Conservation (phyloP, 2,113 vertebrate species). For the Paradoxurus hermaphroditus region DNA sequence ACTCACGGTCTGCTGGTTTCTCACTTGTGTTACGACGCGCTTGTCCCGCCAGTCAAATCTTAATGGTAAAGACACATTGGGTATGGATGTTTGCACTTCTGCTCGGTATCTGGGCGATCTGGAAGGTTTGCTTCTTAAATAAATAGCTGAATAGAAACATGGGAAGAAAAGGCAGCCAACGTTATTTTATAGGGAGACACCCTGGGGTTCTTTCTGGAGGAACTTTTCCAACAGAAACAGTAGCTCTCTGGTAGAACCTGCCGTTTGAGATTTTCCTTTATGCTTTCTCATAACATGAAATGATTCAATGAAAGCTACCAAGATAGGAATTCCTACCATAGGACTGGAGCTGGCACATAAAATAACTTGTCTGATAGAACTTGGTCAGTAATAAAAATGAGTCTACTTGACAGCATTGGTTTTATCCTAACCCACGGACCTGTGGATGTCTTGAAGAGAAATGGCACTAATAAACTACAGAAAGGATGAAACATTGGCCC, state of each 20-base stretch:
- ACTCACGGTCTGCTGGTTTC: constrained; percentile 90
- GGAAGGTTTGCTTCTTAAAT: constrained; percentile 85
- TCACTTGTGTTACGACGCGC: constrained; percentile 88
- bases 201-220: neutral
- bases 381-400: neutral
- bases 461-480: neutral
- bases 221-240: neutral
- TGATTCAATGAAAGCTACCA: neutral
- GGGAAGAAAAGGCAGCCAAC: neutral
- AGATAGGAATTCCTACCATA: neutral
- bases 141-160: constrained; percentile 83
- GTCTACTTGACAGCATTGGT: neutral
- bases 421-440: neutral
- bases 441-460: neutral
- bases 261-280: neutral
- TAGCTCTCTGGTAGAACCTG: neutral
- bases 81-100: neutral
- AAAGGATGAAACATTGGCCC: neutral
- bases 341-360: neutral
- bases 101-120: constrained; percentile 80
- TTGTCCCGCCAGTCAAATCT: constrained; percentile 95
- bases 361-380: neutral
- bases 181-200: neutral
- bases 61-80: constrained; percentile 79
- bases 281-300: neutral